Conservation (phyloP, 2,797 vertebrate species). For the Eulemur rubriventer region DNA sequence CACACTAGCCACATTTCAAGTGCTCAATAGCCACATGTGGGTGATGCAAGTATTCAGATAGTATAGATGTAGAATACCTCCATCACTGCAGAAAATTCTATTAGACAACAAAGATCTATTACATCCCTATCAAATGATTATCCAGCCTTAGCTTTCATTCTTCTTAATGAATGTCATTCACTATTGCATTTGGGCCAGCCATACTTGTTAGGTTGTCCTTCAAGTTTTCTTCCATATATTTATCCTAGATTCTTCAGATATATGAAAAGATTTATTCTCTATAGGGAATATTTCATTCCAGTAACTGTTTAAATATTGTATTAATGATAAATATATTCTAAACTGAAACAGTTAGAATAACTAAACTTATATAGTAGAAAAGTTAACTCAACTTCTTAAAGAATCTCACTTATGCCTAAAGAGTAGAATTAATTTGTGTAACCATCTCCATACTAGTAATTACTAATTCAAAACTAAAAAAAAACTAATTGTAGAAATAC, state of each 20-base stretch:
- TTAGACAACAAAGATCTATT: background rate
- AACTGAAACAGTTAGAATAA: background rate
- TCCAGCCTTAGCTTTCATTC: background rate
- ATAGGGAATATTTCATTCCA: background rate
- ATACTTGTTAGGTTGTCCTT: background rate
- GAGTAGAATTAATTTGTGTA: background rate
- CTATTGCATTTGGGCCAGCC: background rate
- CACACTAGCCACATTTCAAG: background rate
- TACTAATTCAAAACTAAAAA: slow-evolving; percentile 12
- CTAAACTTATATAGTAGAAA: background rate
- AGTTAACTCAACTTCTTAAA: background rate
- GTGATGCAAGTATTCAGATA: background rate
- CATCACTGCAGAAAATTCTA: background rate
- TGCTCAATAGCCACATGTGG: background rate
- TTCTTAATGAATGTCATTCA: background rate
- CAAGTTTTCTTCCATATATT: background rate
- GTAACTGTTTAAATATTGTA: background rate
- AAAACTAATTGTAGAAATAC: background rate
- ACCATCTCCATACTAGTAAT: background rate
- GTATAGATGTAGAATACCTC: background rate
- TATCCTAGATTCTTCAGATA: background rate
- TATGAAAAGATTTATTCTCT: background rate
- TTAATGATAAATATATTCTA: background rate
- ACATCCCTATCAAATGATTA: background rate
- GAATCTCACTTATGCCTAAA: background rate